A percentile compares a stretch with the other conserved stretches of the same genome.
These are phyloP conservation scores for Mus minutoides DNA, from an alignment of 2,797 vertebrate species.

Conservation along the genomic window DNA sequence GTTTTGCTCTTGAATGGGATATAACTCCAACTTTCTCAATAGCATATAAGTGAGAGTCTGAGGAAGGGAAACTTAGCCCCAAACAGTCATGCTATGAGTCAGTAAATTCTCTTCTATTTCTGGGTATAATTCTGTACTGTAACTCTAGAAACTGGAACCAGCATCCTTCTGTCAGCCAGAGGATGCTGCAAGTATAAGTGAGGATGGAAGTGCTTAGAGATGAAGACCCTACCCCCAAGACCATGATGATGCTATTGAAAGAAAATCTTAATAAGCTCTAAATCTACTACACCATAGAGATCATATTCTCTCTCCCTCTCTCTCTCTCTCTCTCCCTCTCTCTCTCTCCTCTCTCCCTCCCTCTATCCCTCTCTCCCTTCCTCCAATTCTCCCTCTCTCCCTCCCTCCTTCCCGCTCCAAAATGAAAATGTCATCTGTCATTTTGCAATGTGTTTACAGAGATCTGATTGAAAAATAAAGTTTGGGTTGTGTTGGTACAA, in stretches of 20 bases:
- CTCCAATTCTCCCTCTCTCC: background rate
- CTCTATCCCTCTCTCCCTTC: background rate
- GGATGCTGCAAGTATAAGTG: background rate
- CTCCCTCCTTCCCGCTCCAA: accelerated
- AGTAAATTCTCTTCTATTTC: background rate
- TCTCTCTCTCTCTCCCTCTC: background rate
- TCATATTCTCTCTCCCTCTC: background rate
- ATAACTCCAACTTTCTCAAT: background rate
- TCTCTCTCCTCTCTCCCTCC: background rate
- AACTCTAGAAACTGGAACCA: background rate
- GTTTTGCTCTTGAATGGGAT: background rate
- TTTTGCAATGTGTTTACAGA: background rate
- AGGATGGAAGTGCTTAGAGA: background rate
- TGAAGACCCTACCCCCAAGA: background rate
- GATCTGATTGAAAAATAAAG: background rate
- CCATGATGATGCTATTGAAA: accelerated
- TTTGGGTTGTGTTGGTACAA: background rate
- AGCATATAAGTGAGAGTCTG: background rate
- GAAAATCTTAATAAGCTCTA: background rate
- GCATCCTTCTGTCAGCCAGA: background rate
- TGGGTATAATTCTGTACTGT: background rate
- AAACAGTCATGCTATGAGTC: background rate
- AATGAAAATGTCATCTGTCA: background rate
- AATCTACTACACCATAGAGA: background rate
- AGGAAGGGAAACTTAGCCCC: background rate